Evolutionary conservation across 2,113 vertebrate species (phyloP), one percentile per base, ranked within the genome.

Genomic region (Saguinus imperator): DNA sequence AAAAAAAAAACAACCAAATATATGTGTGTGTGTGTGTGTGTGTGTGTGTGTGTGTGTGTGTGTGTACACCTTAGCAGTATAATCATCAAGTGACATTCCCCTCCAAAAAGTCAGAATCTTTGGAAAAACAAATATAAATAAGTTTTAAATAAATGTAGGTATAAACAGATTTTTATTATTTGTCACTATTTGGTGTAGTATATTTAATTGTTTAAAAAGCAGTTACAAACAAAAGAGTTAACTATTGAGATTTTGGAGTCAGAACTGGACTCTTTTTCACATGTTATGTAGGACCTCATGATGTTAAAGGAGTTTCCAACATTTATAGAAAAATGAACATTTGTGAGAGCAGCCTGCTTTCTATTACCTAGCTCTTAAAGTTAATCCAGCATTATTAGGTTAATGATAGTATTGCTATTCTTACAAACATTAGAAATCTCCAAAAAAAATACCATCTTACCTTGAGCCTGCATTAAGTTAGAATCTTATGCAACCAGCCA

Each of bases 401-500:
- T 94, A 73, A 96, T 70, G 18, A 25, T 79, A 45, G 9, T 13
- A 37, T 35, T 66, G 32, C 40, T 91, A 6, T 85, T 85, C 27
- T 87, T 79, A 16, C 40, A 95, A 97, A 80, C 21, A 83, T 2
- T 83, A 37, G 43, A 82, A 93, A 12, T 35, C 3, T 6, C 17
- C 37, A 93, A 94, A 84, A 27, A 27, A 82, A 95, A 61, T 4
- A 48, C 7, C 48, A 0, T 8, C 40, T 95, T 96, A 87, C 52
- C 61, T 88, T 83, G 6, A 80, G 20, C 18, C 66, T 79, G 16
- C 52, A 50, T 27, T 93, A 84, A 98, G 72, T 94, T 80, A 89
- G 73, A 96, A 14, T 6, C 50, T 35, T 4, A 18, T 1, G 52
- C 52, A 3, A 50, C 13, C 37, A 76, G 81, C 40, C 32, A 80